Evolutionary conservation across 2,113 vertebrate genomes (phyloP).

Genomic region (Tamias sibiricus): DNA sequence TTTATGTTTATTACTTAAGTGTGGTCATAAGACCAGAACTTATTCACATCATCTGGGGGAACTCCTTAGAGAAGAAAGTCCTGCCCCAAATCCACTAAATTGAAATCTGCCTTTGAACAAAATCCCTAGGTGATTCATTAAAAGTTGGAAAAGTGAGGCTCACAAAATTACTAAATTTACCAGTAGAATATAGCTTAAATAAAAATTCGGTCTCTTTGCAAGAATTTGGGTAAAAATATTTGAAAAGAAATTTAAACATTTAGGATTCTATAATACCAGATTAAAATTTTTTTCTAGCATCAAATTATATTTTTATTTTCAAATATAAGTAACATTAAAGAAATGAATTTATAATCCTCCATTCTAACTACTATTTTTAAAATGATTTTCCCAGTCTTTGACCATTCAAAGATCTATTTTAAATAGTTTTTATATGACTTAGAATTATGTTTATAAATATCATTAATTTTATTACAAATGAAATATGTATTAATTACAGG

Average conservation of each 20-base stretch:
- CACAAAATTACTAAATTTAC: background rate
- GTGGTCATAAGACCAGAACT: background rate
- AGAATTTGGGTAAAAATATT: constrained; percentile 1
- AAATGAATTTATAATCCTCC: background rate
- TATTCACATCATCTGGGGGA: background rate
- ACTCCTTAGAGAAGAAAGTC: background rate
- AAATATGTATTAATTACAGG: background rate
- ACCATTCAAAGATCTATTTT: background rate
- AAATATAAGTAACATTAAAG: background rate
- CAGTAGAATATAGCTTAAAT: background rate
- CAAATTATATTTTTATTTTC: constrained; percentile 43
- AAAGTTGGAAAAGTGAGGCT: background rate
- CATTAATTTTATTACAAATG: constrained; percentile 28
- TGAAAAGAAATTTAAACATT: background rate
- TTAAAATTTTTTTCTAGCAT: background rate
- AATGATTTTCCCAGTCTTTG: background rate
- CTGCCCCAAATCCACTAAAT: background rate
- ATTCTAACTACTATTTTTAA: background rate
- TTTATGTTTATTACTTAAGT: background rate
- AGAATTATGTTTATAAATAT: constrained; percentile 24
- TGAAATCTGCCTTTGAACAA: background rate
- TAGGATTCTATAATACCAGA: background rate
- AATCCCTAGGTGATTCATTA: background rate
- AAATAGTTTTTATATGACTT: background rate
- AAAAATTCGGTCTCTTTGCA: constrained; percentile 15